Evolutionary conservation across 2,888 invertebrate species (phyloP).

Genomic region (Ophion ventricosus): DNA sequence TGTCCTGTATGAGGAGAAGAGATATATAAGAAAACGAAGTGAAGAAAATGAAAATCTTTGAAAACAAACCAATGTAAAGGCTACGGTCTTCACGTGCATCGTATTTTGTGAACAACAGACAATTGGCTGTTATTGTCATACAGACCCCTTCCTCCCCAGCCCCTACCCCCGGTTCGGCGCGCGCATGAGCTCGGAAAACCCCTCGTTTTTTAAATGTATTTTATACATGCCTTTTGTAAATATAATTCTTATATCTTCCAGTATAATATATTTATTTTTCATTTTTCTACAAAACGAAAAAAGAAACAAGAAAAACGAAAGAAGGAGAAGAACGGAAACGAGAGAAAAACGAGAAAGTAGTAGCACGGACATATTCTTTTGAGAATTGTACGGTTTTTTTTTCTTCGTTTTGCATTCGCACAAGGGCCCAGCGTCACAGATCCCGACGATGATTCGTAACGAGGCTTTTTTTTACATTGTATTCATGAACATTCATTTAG

Average conservation of each 20-base stretch:
- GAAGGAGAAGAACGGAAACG: slow-evolving; percentile 25
- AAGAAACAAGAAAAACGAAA: slow-evolving; percentile 7
- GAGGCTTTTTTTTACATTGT: slow-evolving; percentile 27
- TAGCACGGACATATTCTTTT: slow-evolving; percentile 20
- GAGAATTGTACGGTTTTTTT: neutral
- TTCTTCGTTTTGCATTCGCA: neutral
- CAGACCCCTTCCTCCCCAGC: slow-evolving; percentile 10
- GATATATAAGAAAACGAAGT: neutral
- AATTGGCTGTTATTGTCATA: slow-evolving; percentile 52
- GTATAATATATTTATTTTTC: slow-evolving; percentile 79
- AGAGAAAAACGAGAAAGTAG: slow-evolving; percentile 34
- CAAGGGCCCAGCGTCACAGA: neutral
- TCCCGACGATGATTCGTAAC: slow-evolving; percentile 10
- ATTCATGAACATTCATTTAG: slow-evolving; percentile 18
- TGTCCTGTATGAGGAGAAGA: slow-evolving; percentile 50
- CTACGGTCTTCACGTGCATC: slow-evolving; percentile 44
- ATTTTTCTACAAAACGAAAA: slow-evolving; percentile 67
- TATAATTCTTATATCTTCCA: slow-evolving; percentile 80
- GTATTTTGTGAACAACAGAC: slow-evolving; percentile 47
- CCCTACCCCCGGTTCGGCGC: slow-evolving; percentile 42
- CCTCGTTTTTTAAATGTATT: slow-evolving; percentile 70
- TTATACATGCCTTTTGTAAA: slow-evolving; percentile 76
- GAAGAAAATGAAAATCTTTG: slow-evolving; percentile 29
- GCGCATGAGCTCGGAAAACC: slow-evolving; percentile 57
- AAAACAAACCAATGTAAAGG: slow-evolving; percentile 35